A percentile compares a stretch with the other conserved stretches of the same genome.
phyloP scores from a whole-genome alignment of 2,888 invertebrate genomes.

The Aspidapion aeneum region DNA sequence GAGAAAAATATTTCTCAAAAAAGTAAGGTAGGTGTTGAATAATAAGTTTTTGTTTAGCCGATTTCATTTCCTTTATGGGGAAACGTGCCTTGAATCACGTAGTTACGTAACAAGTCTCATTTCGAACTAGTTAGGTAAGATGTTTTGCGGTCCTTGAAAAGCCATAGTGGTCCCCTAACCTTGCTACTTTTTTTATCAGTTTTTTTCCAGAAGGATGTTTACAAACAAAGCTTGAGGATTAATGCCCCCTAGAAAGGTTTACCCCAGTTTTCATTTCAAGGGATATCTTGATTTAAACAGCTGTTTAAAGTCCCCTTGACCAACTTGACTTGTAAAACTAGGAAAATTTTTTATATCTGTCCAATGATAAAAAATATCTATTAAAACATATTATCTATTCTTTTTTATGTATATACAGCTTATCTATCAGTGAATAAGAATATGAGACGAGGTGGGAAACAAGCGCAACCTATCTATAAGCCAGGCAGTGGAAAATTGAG shows the following conservation, averaged over 20 bases:
- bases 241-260: not conserved
- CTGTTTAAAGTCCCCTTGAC: too few species aligned
- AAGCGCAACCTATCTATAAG: conserved; percentile 67
- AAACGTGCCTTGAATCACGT: not conserved
- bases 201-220: not conserved
- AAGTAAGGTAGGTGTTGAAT: not conserved
- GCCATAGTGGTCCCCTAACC: not conserved
- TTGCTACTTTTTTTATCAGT: not conserved
- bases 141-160: not conserved
- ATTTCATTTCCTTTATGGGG: not conserved
- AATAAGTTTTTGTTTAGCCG: not conserved
- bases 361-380: not conserved
- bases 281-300: too few species aligned
- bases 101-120: not conserved
- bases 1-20: not conserved
- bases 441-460: conserved; percentile 57
- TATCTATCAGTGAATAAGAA: conserved; percentile 28
- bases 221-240: not conserved
- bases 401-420: not conserved
- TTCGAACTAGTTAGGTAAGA: not conserved
- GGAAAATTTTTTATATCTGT: too few species aligned
- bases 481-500: conserved; percentile 74
- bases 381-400: too few species aligned
- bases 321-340: not conserved
- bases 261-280: too few species aligned